These are phyloP conservation scores for Coreius guichenoti DNA, from an alignment of 2,797 vertebrate genomes.

Conservation along the genomic window DNA sequence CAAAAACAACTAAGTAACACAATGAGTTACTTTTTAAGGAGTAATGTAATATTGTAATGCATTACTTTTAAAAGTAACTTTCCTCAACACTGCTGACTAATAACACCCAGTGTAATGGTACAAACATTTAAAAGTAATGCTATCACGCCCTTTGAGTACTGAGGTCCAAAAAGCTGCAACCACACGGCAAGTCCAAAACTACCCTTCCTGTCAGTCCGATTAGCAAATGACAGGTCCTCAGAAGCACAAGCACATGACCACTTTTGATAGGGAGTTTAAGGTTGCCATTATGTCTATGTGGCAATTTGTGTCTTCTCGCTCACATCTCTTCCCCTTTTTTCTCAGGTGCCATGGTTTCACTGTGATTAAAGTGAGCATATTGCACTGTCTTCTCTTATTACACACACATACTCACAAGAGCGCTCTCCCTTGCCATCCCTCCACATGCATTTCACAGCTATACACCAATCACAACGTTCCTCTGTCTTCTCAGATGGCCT, in stretches of 20 bases:
- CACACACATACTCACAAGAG: slow-evolving; percentile 21
- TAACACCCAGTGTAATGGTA: background rate
- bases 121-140: background rate
- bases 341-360: slow-evolving; percentile 66
- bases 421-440: background rate
- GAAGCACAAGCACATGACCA: slow-evolving; percentile 63
- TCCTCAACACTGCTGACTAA: background rate
- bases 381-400: slow-evolving; percentile 75
- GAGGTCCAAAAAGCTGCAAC: background rate
- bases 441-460: slow-evolving; percentile 28
- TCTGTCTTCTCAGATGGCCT: slow-evolving; percentile 13
- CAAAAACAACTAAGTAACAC: too few relatives aligned
- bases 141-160: background rate
- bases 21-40: too few relatives aligned
- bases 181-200: background rate
- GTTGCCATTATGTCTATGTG: slow-evolving; percentile 75
- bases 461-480: slow-evolving; percentile 16
- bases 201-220: slow-evolving; percentile 42
- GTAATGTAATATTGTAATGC: too few relatives aligned
- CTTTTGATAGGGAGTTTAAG: slow-evolving; percentile 72
- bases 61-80: too few relatives aligned
- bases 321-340: slow-evolving; percentile 67
- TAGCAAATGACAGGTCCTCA: slow-evolving; percentile 65
- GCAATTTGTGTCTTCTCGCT: slow-evolving; percentile 67
- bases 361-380: slow-evolving; percentile 75